Evolutionary conservation across 2,888 invertebrate species (phyloP), one percentile per base, ranked within the genome.

Genomic region (Muschampia plurimacula): DNA sequence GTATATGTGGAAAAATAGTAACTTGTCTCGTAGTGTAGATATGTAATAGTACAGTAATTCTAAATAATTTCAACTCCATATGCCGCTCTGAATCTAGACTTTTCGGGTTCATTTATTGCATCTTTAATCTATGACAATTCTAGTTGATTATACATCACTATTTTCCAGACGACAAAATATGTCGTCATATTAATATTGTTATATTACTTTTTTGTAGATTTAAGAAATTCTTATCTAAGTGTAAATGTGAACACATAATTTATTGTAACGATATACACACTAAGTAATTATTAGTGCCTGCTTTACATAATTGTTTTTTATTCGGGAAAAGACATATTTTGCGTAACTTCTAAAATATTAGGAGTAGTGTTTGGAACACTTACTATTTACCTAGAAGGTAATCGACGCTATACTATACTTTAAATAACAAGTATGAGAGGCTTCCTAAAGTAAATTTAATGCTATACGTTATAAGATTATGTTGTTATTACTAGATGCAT

Each of bases 401-500:
- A 83, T 76, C 80, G 82, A 86, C 82, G 87, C 89, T 89, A 74
- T 70, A 70, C 87, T 86, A 85, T 82, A 81, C 71, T 83, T 85
- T 83, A 81, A 84, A 83, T 85, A 84, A 89, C 87, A 87, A 86
- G 84, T 88, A 85, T 78, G 83, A 90, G 93, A 94, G 94, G 94
- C 94, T 94, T 93, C 89, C 90, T 91, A 89, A 87, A 87, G 78
- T 84, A 84, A 84, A 84, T 79, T 82, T 83, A 89, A 89, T 88
- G 89, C 88, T 90, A 91, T 89, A 88, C 85, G 89, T 92, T 93
- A 90, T 92, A 87, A 89, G 88, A 84, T 93, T 94, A 89, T 90
- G 93, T 94, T 94, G 93, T 94, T 94, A 93, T 93, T 90, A 87
- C 86, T 93, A 92, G 90, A 89, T 91, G 91, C 89, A 89, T 92